A percentile compares a stretch with the other conserved stretches of the same genome.
Conservation (phyloP, 2,797 vertebrate species). For the Clangula hyemalis region DNA sequence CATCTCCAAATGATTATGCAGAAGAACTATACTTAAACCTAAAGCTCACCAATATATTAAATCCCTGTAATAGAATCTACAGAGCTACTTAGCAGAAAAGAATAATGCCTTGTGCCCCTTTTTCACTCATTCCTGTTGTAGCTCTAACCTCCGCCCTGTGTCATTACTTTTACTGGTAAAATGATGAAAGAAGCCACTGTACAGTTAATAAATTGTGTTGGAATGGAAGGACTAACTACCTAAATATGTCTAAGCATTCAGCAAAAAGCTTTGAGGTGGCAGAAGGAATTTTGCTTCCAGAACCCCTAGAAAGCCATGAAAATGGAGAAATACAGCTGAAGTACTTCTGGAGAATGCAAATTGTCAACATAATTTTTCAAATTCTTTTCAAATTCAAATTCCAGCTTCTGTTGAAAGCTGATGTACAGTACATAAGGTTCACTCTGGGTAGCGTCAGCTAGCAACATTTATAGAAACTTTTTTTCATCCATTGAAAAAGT, state of each 20-base stretch:
- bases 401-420: constrained; percentile 36
- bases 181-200: background rate
- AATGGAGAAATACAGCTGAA: constrained; percentile 42
- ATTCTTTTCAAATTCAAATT: constrained; percentile 66
- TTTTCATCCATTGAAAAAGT: constrained; percentile 29
- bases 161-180: constrained; percentile 18
- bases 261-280: background rate
- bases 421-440: constrained; percentile 43
- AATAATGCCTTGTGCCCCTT: constrained; percentile 38
- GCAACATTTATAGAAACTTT: constrained; percentile 54
- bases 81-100: constrained; percentile 27
- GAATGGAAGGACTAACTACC: constrained; percentile 12
- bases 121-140: background rate
- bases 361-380: constrained; percentile 47
- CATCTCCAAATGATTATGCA: constrained; percentile 3
- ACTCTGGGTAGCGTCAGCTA: constrained; percentile 34
- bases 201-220: constrained; percentile 15
- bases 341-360: constrained; percentile 43
- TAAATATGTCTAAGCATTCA: constrained; percentile 31
- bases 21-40: constrained; percentile 10
- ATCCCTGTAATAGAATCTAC: constrained; percentile 24
- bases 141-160: background rate
- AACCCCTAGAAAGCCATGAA: constrained; percentile 24
- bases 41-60: constrained; percentile 36
- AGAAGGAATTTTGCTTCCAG: constrained; percentile 33